A percentile compares a stretch with the other conserved stretches of the same genome.
Conservation (phyloP, 2,797 vertebrate genomes). For the Acrossocheilus wenchowensis region DNA sequence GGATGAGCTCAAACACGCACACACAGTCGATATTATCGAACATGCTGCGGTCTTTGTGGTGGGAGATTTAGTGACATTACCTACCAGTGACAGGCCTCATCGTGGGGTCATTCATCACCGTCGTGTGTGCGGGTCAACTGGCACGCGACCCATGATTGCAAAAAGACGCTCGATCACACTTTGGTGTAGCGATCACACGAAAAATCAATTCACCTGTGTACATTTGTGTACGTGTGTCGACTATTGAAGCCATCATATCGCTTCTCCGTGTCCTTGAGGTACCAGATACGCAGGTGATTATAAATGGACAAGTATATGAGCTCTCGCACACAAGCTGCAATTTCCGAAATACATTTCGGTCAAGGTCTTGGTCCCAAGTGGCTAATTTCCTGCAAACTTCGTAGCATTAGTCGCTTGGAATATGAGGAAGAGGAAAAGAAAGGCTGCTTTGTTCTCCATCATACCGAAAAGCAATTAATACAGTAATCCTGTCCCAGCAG, state of each 20-base stretch:
- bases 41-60: slow-evolving; percentile 44
- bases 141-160: slow-evolving; percentile 52
- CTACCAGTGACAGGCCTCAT: slow-evolving; percentile 58
- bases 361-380: slow-evolving; percentile 38
- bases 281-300: not conserved
- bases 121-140: not conserved
- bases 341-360: slow-evolving; percentile 30
- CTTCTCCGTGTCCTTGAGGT: slow-evolving; percentile 48
- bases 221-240: slow-evolving; percentile 36
- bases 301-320: slow-evolving; percentile 10
- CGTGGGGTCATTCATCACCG: slow-evolving; percentile 69
- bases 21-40: slow-evolving; percentile 57
- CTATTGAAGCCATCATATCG: slow-evolving; percentile 8
- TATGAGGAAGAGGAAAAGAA: slow-evolving; percentile 43
- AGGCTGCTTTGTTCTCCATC: slow-evolving; percentile 55
- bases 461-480: slow-evolving; percentile 73
- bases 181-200: slow-evolving; percentile 50
- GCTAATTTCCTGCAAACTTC: slow-evolving; percentile 51
- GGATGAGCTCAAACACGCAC: slow-evolving; percentile 55
- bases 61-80: slow-evolving; percentile 63
- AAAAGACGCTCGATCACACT: slow-evolving; percentile 46
- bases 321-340: slow-evolving; percentile 8
- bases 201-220: slow-evolving; percentile 56
- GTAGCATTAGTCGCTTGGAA: slow-evolving; percentile 31
- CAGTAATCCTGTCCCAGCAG: slow-evolving; percentile 67